Conservation (phyloP, 1,140 invertebrate genomes). For the Zeugodacus cucurbitae region DNA sequence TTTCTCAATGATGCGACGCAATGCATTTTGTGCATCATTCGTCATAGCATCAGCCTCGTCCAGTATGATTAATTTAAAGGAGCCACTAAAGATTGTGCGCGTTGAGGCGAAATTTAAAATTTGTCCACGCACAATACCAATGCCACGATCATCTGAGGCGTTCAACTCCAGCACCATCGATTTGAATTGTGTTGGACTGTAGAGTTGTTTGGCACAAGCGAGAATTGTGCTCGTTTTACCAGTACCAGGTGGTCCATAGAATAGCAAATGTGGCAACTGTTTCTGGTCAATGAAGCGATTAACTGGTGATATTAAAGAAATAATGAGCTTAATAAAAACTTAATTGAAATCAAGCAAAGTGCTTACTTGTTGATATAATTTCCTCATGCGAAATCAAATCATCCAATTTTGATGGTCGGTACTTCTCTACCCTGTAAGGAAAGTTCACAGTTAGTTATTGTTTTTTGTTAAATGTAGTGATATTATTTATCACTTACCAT, state of each 20-base stretch:
- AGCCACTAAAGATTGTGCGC: conserved; percentile 93
- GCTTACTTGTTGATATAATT: conserved; percentile 95
- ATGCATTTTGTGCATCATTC: conserved; percentile 98
- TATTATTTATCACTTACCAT: conserved; percentile 47
- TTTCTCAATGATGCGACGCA: conserved; percentile 98
- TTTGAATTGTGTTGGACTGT: conserved; percentile 78
- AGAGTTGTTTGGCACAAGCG: conserved; percentile 94
- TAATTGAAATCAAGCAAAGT: background rate
- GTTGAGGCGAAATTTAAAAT: conserved; percentile 99
- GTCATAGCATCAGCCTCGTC: conserved; percentile 99
- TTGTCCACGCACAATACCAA: conserved; percentile 94
- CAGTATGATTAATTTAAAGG: conserved; percentile 96
- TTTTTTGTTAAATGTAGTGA: too few species aligned
- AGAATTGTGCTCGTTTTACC: conserved; percentile 99
- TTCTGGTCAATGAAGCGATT: conserved; percentile 92
- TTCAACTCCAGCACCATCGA: conserved; percentile 90
- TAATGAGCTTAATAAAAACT: conserved; percentile 43
- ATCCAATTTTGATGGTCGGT: conserved; percentile 89
- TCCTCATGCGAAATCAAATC: conserved; percentile 98
- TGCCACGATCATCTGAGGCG: conserved; percentile 99
- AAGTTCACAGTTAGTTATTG: background rate
- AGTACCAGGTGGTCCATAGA: conserved; percentile 99
- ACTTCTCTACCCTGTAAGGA: conserved; percentile 94
- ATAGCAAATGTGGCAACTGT: conserved; percentile 94
- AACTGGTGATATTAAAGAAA: conserved; percentile 73